Evolutionary conservation across 2,797 vertebrate genomes (phyloP).

Genomic region (Echeneis naucrates): DNA sequence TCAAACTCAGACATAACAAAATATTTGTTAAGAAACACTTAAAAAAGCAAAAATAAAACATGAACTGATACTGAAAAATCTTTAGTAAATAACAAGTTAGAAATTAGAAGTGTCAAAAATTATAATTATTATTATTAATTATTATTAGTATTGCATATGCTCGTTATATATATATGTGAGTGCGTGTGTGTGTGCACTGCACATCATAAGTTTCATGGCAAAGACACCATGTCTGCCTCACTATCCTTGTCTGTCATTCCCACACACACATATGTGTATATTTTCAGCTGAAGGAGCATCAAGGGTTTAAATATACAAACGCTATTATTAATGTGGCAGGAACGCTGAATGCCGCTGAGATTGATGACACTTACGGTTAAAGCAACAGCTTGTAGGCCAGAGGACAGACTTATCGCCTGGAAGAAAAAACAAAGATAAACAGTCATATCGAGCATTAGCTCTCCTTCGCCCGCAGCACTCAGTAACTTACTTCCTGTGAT

Average conservation of each 20-base stretch:
- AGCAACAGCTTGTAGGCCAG: constrained; percentile 60
- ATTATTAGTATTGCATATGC: too few relatives aligned
- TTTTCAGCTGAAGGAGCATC: constrained; percentile 45
- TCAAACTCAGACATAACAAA: not conserved
- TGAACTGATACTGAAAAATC: too few relatives aligned
- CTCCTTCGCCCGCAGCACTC: constrained; percentile 23
- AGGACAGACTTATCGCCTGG: constrained; percentile 54
- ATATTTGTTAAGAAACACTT: too few relatives aligned
- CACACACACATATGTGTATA: not conserved
- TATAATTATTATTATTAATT: too few relatives aligned
- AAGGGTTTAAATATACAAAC: constrained; percentile 51
- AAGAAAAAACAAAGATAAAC: constrained; percentile 65
- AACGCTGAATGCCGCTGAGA: constrained; percentile 59
- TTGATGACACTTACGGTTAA: constrained; percentile 54
- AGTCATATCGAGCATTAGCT: constrained; percentile 38
- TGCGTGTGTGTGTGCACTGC: too few relatives aligned
- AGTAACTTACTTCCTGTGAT: constrained; percentile 52
- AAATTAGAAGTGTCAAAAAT: too few relatives aligned
- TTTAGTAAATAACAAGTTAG: too few relatives aligned
- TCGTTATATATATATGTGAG: too few relatives aligned
- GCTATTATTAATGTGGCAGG: constrained; percentile 63
- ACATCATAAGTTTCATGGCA: too few relatives aligned
- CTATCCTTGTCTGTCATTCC: not conserved
- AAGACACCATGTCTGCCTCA: not conserved
- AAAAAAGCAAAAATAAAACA: not conserved